Percentiles rank a stretch among this genome's conserved stretches.
phyloP scores from a whole-genome alignment of 2,113 vertebrate species.

The Lucifuga dentata region DNA sequence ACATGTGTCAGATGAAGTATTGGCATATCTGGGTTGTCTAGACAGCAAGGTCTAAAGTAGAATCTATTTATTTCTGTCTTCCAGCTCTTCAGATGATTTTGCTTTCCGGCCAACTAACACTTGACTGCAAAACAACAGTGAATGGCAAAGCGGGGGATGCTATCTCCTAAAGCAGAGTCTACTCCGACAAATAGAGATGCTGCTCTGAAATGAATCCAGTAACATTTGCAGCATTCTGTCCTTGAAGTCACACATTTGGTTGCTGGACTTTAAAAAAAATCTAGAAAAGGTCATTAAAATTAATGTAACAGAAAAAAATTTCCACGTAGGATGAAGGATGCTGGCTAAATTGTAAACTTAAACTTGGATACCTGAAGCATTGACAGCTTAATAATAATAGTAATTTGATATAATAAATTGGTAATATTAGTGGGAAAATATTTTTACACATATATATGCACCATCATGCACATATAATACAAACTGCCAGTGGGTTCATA shows the following conservation, averaged over 20 bases:
- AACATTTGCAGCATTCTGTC: background rate
- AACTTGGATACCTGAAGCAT: too few species aligned
- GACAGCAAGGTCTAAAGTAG: slow-evolving; percentile 54
- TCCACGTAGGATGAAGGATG: too few species aligned
- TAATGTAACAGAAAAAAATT: background rate
- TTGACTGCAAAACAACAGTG: slow-evolving; percentile 16
- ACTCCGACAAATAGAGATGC: background rate
- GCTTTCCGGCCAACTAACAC: slow-evolving; percentile 19
- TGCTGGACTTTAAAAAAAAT: background rate
- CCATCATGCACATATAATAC: too few species aligned
- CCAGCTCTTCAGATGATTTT: slow-evolving; percentile 21
- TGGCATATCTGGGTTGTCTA: slow-evolving; percentile 55
- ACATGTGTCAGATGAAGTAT: slow-evolving; percentile 44
- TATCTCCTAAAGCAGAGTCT: too few species aligned
- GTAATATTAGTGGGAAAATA: too few species aligned
- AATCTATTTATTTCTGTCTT: slow-evolving; percentile 62
- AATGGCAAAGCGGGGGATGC: background rate
- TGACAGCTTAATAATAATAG: too few species aligned
- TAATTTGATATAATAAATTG: too few species aligned
- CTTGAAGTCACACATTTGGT: background rate
- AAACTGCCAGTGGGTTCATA: too few species aligned
- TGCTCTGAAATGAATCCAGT: background rate
- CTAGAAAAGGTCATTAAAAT: background rate
- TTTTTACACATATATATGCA: too few species aligned
- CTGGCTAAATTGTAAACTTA: too few species aligned